Evolutionary conservation across 2,113 vertebrate genomes (phyloP), one percentile per base, ranked within the genome.

Genomic region (Dolichallabes microphthalmus): DNA sequence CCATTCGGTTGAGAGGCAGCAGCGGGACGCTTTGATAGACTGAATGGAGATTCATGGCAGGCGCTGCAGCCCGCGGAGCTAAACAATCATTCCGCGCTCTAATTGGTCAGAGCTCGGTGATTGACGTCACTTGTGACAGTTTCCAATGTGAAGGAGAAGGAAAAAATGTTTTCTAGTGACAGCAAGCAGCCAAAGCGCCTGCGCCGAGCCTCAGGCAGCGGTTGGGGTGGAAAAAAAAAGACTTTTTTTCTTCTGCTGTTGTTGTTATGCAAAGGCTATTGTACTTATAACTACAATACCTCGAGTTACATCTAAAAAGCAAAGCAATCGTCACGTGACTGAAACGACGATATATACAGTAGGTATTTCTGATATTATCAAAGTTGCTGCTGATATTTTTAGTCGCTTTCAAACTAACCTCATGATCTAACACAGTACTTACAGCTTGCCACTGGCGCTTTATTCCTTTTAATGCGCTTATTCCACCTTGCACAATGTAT

Each of bases 91-190:
- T 93, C 88, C 83, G 91, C 90, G 80, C 84, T 93, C 94, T 95
- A 94, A 97, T 98, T 97, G 97, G 97, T 96, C 94, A 91, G 89
- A 86, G 90, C 91, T 74, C 69, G n/a, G 92, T 95, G 92, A 91
- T 95, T 95, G 94, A 97, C 96, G 96, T 97, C 97, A 96, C 94
- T 89, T 89, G 93, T 96, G 96, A 97, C 96, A 96, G 94, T 93
- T 94, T 95, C 93, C 90, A 95, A 93, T 84, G 93, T 86, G 93
- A 93, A 93, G 94, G 84, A 64, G 75, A 79, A 82, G 84, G 58
- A 63, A 79, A 86, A 93, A 95, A 95, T 96, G 94, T 93, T 92
- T 94, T 94, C 93, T 93, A 89, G 93, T 89, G 92, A 92, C 93
- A 92, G 93, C 91, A 17, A 91, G 92, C 79, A 80, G 78, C 86